phyloP scores from a whole-genome alignment of 2,113 vertebrate species.

The Penelope pileata region DNA sequence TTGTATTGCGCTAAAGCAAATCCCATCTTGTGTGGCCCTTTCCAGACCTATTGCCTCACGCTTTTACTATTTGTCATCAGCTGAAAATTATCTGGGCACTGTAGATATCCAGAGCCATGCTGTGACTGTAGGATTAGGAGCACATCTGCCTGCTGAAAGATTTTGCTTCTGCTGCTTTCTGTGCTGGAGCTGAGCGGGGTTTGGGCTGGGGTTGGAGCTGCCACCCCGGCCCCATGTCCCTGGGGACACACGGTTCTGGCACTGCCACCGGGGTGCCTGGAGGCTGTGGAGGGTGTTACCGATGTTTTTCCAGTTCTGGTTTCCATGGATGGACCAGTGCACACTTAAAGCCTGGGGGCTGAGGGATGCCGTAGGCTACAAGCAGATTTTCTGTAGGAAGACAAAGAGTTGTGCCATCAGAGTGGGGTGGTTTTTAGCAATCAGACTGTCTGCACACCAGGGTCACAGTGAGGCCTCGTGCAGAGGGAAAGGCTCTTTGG shows the following conservation, averaged over 20 bases:
- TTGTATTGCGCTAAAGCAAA: neutral
- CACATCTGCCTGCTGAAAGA: neutral
- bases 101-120: neutral
- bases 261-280: neutral
- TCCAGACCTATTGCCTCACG: conserved; percentile 16
- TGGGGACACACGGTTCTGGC: neutral
- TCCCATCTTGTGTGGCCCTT: neutral
- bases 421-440: neutral
- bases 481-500: neutral
- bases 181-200: neutral
- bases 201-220: neutral
- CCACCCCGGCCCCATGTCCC: neutral
- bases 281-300: neutral
- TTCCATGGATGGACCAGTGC: neutral
- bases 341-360: neutral
- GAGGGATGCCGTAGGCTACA: neutral
- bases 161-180: neutral
- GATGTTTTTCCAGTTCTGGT: neutral
- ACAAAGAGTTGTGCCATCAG: neutral
- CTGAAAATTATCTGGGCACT: neutral
- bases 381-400: neutral
- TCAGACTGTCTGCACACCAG: neutral
- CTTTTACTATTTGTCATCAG: neutral
- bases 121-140: neutral
- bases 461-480: neutral